Base-by-base conservation (phyloP, 1,140 invertebrate species). In the fruit fly (Drosophila melanogaster) region DNA sequence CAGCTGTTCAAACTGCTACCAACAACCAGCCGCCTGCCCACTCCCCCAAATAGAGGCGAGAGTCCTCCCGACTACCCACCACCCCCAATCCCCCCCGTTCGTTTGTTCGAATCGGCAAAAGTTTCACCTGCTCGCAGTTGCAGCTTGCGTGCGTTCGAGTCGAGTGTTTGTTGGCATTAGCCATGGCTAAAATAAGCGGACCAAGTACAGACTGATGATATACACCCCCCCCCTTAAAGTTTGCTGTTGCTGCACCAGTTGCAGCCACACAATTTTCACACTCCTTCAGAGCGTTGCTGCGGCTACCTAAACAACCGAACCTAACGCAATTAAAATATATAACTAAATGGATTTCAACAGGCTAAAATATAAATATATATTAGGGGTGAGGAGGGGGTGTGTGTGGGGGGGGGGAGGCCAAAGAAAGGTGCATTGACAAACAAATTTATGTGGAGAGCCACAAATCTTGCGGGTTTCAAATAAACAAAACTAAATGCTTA, bases 51-150 rank as follows among this genome's bases (percentile, higher is more conserved):
- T 26, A 24, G 24, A n/a, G n/a, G n/a, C n/a, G n/a, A n/a, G n/a
- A 22, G 19, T 22, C 4, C 35, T 17, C 35, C 35, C 8, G 14
- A 37, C 4, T 10, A 12, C 35, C 35, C 35, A 37, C 26, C 26
- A 30, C 0, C 30, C 4, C 5, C 24, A 24, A 3, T 5, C 17
- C 40, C 17, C 30, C 14, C 46, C 6, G 0, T 10, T 30, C 1
- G 46, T 35, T 26, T 35, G 33, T 11, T n/a, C n/a, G 12, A 26
- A 47, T 33, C 33, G 33, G 53, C 66, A 71, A 73, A 83, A 85
- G 83, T 87, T 87, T 87, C 83, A 87, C 83, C 83, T 87, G 83
- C 83, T 87, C 76, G 65, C 69, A 71, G 84, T 67, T 86, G 61
- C 72, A 76, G 83, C 72, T 85, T 85, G 81, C 81, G 80, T 86